Base-by-base conservation (phyloP, 37 sponge, comb jelly and placozoan species). In the Halichondria panicea region DNA sequence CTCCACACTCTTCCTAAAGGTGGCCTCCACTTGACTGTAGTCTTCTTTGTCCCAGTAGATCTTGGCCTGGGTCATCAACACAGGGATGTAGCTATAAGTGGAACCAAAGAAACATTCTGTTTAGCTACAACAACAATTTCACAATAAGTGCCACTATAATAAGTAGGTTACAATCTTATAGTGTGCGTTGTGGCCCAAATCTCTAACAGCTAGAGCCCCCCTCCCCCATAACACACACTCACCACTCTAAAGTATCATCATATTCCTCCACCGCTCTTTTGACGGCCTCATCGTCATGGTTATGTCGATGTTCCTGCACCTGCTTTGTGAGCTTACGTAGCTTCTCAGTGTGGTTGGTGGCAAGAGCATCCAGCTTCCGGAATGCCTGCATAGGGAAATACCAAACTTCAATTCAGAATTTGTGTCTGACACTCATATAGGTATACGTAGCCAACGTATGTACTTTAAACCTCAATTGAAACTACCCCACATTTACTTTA, bases 51-150 rank as follows among this genome's bases (percentile, higher is more conserved):
- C 94, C 99, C 99, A 98, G 89, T 98, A 95, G 28, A 98, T 93
- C 89, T 90, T 95, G 60, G 99, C 96, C 79, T 98, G 95, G 3
- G 93, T 87, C 99, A 98, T 98, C 75, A 98, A 69, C 70, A 98
- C 99, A 33, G 99, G 99, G 69, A 98, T 84, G 60, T 98, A 98
- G 45, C 94, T 94, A 56, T 13, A 87, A n/a, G 46, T 18, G 2
- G 5, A 55, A 3, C 63, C 57, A 72, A 19, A 35, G 38, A 13
- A 7, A 43, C 43, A 67, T 34, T 35, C 40, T 37, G 39, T 25
- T 37, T 18, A 59, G 22, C 8, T 24, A 59, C 8, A 59, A 59
- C 61, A 59, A 59, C 22, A 59, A 59, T 59, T 59, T 59, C 60
- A 59, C 22, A 9, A 59, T 8, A 25, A n/a, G 25, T 8, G 25